Base-by-base conservation (phyloP, 2,888 invertebrate genomes). In the Scrobipalpa atriplicella region DNA sequence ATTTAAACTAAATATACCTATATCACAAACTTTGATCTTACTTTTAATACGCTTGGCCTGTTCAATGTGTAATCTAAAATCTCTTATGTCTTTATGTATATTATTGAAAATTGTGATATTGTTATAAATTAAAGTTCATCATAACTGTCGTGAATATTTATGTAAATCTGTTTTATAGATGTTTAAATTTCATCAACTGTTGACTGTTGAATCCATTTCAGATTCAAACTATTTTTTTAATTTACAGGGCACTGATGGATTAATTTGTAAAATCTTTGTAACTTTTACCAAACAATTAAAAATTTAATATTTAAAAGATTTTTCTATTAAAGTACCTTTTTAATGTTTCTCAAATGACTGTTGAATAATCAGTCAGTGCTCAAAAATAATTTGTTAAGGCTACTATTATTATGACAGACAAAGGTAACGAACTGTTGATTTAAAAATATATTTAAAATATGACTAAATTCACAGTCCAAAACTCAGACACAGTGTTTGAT, bases 71-170 rank as follows among this genome's bases (percentile, higher is more conserved):
- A 86, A 86, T 88, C 84, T 87, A 84, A 85, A 85, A 85, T 89
- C 83, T 89, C 86, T 84, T 85, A 85, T 83, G 81, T 87, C 84
- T 86, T 89, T 89, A 85, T 89, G 90, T 91, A 90, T 90, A 90
- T 92, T 92, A 92, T 90, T 91, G 83, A 92, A 92, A 91, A 92
- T 89, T 92, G 92, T 92, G 92, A 92, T 92, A 92, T 92, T 91
- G 91, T 92, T 92, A 90, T 88, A 86, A 87, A 85, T 79, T 85
- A 72, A 85, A 80, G 79, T 74, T 81, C 81, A 85, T 85, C 81
- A 77, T 88, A 83, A 84, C 76, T 82, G 78, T 86, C 85, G 78
- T 83, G 78, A 74, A 78, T 85, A 81, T 87, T 84, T 84, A 78
- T 77, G 76, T 78, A 80, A 78, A 79, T 76, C 79, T 81, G 81